Evolutionary conservation across 2,888 invertebrate species (phyloP), one percentile per base, ranked within the genome.

Genomic region (Campoplex capitator): DNA sequence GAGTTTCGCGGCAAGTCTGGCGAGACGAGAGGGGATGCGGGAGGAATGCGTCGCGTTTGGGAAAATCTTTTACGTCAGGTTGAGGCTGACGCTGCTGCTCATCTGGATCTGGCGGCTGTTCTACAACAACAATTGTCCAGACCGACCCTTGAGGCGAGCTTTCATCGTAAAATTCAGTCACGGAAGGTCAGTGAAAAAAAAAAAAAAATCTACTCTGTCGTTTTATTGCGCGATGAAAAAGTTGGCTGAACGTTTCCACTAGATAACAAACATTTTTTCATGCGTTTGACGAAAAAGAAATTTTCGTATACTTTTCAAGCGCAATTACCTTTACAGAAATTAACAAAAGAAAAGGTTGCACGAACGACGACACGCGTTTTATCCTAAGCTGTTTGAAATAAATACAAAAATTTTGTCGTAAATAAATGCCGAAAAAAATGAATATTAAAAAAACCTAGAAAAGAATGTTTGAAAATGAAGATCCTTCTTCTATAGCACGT

Each of bases 11-110:
- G 98, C 94, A 96, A 97, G 93, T 98, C 98, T 95, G 97, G 97
- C 78, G 98, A 98, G 93, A 96, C 98, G 71, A 96, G 98, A 88
- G 97, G 98, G 95, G 98, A 98, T 92, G 97, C 97, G 80, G 96
- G 97, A 95, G 97, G 97, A 68, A 96, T 98, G 92, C 98, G 98
- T 95, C 97, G 98, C 94, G 97, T 97, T 86, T 98, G 98, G 98
- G 98, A 98, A 95, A 97, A 97, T 88, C 95, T 98, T 86, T 96
- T 98, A 85, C 98, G 98, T 94, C 98, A 98, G 94, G 97, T 98
- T 87, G 98, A 98, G 95, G 97, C 98, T 58, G 98, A 98, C 94
- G 98, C 98, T 32, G 96, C 97, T 93, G 97, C 97, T 70, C 97
- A 97, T 95, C 97, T 97, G 92, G 98, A 98, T 93, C 97, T 98